A percentile compares a stretch with the other conserved stretches of the same genome.
phyloP scores from a whole-genome alignment of 2,888 invertebrate genomes.

The Apomyelois bistriatella region DNA sequence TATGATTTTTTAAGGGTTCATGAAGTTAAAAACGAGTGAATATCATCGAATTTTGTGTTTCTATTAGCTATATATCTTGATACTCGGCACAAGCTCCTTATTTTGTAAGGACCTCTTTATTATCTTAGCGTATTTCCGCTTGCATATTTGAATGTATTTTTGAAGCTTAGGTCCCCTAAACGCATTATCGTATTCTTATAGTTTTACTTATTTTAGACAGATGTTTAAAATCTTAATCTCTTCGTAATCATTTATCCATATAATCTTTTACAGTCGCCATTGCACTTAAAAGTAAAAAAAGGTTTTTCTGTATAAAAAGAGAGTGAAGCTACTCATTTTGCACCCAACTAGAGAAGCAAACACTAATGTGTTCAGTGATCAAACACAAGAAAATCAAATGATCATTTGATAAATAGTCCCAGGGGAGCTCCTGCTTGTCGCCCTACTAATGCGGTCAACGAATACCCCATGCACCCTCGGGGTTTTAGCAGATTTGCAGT shows the following conservation, averaged over 20 bases:
- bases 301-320: background rate
- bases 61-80: too few relatives aligned
- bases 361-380: slow-evolving; percentile 79
- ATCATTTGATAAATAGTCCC: slow-evolving; percentile 80
- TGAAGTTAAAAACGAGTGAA: background rate
- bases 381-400: slow-evolving; percentile 81
- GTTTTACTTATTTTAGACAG: too few relatives aligned
- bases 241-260: too few relatives aligned
- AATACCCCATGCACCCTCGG: slow-evolving; percentile 22
- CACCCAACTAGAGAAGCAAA: slow-evolving; percentile 57
- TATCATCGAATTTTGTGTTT: too few relatives aligned
- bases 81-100: too few relatives aligned
- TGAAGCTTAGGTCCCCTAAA: too few relatives aligned
- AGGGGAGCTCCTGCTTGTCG: slow-evolving; percentile 51
- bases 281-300: background rate
- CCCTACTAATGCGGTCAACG: slow-evolving; percentile 71
- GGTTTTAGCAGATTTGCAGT: background rate
- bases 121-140: too few relatives aligned
- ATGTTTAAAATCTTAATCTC: too few relatives aligned
- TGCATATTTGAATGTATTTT: too few relatives aligned
- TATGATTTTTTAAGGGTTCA: background rate
- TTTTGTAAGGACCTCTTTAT: too few relatives aligned
- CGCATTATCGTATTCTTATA: too few relatives aligned
- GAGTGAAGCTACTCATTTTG: slow-evolving; percentile 55
- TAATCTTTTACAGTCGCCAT: too few relatives aligned